Conservation (phyloP, 1,140 invertebrate genomes). For the Onthophagus taurus region DNA sequence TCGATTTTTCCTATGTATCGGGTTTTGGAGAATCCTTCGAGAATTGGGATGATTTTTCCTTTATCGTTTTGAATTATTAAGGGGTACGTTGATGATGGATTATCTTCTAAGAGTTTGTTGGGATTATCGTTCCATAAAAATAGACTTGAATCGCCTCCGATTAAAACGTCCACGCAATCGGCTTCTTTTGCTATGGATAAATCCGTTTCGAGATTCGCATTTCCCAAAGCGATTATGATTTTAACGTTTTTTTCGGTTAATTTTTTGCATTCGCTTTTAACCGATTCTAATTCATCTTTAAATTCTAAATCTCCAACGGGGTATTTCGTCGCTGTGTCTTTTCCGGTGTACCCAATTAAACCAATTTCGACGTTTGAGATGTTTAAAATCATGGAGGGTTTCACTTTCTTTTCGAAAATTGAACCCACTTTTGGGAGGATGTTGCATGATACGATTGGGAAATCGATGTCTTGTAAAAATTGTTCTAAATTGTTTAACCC, state of each 20-base stretch:
- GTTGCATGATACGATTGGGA: conserved; percentile 70
- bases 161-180: conserved; percentile 73
- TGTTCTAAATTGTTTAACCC: conserved; percentile 62
- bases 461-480: conserved; percentile 60
- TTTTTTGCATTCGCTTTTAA: conserved; percentile 55
- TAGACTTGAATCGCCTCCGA: conserved; percentile 69
- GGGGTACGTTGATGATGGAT: no score
- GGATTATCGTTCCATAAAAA: no score
- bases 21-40: no score
- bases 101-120: no score
- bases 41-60: no score
- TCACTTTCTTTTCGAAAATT: conserved; percentile 41
- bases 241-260: conserved; percentile 54
- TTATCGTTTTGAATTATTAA: no score
- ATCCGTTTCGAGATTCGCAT: conserved; percentile 72
- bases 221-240: conserved; percentile 82
- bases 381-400: conserved; percentile 57
- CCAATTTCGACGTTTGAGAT: conserved; percentile 60
- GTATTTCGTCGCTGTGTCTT: conserved; percentile 63
- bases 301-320: conserved; percentile 55
- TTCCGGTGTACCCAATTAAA: conserved; percentile 81
- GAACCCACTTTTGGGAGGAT: conserved; percentile 55
- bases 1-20: no score
- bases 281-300: conserved; percentile 60
- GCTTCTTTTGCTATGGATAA: conserved; percentile 68